phyloP scores from a whole-genome alignment of 2,797 vertebrate species.

The Enteromius radiatus region DNA sequence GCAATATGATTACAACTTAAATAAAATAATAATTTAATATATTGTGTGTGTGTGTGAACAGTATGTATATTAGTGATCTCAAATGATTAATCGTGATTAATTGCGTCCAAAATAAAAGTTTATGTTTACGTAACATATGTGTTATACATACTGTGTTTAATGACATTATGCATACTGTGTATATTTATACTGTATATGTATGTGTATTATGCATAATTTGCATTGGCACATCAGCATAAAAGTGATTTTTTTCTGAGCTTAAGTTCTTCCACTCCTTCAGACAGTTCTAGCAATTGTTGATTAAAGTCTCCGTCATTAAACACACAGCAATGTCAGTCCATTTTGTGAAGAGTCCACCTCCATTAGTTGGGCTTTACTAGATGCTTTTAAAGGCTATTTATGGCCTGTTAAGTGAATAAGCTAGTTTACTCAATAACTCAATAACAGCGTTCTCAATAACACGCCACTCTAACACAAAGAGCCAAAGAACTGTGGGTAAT shows the following conservation, averaged over 20 bases:
- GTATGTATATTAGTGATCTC: no score
- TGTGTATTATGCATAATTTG: no score
- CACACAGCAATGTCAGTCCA: neutral
- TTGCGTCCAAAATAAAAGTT: no score
- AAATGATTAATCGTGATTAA: no score
- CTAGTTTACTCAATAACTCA: constrained; percentile 39
- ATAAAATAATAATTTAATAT: no score
- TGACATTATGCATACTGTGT: no score
- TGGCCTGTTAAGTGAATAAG: constrained; percentile 28
- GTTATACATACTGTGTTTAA: no score
- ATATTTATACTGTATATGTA: no score
- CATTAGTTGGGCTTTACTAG: constrained; percentile 31
- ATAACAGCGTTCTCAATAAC: constrained; percentile 6
- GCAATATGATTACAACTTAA: neutral
- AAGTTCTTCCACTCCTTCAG: neutral
- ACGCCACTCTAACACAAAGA: constrained; percentile 6
- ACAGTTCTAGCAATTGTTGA: neutral
- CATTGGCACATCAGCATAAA: no score
- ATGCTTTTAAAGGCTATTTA: constrained; percentile 24
- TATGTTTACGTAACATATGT: no score
- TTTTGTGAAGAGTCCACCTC: neutral
- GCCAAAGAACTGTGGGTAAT: constrained; percentile 47
- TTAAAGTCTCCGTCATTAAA: constrained; percentile 6
- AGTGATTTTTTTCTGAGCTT: constrained; percentile 4
- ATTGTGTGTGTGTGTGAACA: no score